Base-by-base conservation (phyloP, 2,797 vertebrate genomes). In the Bryconaethiops microstoma region DNA sequence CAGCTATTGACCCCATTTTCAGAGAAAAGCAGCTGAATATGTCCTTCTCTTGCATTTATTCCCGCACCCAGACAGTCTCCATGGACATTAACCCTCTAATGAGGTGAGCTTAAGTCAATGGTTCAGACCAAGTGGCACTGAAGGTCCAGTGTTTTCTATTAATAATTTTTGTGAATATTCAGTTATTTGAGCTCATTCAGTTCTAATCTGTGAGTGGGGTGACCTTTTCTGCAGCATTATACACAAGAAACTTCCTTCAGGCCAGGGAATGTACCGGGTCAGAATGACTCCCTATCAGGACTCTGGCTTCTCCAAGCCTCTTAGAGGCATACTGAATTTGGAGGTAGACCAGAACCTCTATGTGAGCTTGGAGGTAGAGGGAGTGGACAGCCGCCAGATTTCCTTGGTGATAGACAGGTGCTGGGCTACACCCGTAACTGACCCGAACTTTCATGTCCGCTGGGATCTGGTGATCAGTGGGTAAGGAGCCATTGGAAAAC, bases 371-470 rank as follows among this genome's bases (percentile, higher is more conserved):
- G 63, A 13, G 2, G 77, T 90, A 13, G 84, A 82, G 0, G 92
- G 90, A 45, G 76, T 87, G n/a, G 89, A 91, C 71, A 48, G 68
- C 17, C 64, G 1, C 0, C 92, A 89, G 72, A 84, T 93, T 48
- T 83, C 91, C 45, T 82, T 82, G 4, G 59, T 92, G 29, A 17
- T 93, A 45, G 88, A 91, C 13, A 83, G 76, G 0, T 94, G 92
- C n/a, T 94, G 92, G 93, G 91, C 92, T 0, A 94, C 92, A 0
- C 92, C 92, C 0, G 54, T 87, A 7, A 88, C 89, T 21, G 0
- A 76, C 0, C 0, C 86, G 0, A 63, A 40, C 78, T 76, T 81
- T 70, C 60, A 70, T 1, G 45, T 91, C 63, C 88, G 63, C 64
- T 80, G 91, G 90, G 79, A 92, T 86, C 91, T 94, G 54, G 89